Percentiles rank a stretch among this genome's conserved stretches.
phyloP scores from a whole-genome alignment of 2,113 vertebrate genomes.

The Gallinago media region DNA sequence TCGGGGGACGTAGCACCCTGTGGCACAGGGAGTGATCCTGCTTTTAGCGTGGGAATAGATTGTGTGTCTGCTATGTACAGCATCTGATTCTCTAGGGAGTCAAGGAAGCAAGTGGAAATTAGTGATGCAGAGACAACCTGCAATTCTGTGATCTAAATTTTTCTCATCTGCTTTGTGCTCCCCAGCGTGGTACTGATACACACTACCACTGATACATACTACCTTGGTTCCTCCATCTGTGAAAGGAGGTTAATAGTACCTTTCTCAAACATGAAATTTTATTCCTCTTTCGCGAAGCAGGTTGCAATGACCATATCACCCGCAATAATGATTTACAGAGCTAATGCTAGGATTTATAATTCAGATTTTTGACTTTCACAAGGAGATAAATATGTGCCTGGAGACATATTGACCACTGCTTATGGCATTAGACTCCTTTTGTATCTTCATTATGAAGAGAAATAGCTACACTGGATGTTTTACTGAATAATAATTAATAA shows the following conservation, averaged over 20 bases:
- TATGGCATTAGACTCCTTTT: background rate
- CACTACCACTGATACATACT: accelerated
- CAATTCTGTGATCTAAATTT: background rate
- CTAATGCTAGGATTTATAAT: background rate
- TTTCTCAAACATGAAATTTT: background rate
- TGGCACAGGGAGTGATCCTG: background rate
- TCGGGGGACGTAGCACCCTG: background rate
- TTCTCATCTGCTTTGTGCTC: background rate
- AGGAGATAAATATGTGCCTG: background rate
- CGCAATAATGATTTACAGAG: background rate
- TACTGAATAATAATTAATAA: background rate
- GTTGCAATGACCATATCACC: background rate
- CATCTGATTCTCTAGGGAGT: background rate
- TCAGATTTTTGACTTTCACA: background rate
- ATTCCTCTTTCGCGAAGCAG: background rate
- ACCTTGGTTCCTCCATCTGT: background rate
- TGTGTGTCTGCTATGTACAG: background rate
- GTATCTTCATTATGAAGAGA: background rate
- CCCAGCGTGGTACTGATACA: background rate
- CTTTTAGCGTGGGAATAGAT: background rate
- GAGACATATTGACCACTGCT: background rate
- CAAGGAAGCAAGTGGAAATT: background rate
- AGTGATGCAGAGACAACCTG: slow-evolving; percentile 1
- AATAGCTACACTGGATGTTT: background rate
- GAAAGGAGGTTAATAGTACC: background rate